Conservation (phyloP, 1,140 invertebrate genomes). For the Drosophila virilis region DNA sequence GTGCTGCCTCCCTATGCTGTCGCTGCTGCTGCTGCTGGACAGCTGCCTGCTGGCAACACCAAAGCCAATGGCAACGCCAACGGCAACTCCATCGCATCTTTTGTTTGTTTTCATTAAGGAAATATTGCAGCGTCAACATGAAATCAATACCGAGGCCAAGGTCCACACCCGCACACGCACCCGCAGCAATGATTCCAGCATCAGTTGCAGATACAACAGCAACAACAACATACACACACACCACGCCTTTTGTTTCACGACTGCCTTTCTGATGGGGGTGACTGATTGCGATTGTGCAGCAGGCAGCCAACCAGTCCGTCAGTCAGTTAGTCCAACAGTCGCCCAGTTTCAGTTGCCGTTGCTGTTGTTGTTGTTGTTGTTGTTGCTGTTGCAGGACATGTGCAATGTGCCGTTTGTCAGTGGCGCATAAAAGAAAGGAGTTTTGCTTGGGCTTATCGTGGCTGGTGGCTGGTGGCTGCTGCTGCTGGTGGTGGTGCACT, state of each 20-base stretch:
- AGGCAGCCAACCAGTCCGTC: conserved; percentile 33
- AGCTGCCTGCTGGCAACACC: conserved; percentile 38
- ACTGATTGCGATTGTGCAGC: conserved; percentile 76
- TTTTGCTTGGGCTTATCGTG: conserved; percentile 56
- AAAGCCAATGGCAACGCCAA: too few relatives aligned
- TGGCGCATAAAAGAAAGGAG: conserved; percentile 82
- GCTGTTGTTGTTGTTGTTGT: conserved; percentile 12
- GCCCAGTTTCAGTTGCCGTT: conserved; percentile 32
- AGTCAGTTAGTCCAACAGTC: conserved; percentile 20
- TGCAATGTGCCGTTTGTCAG: conserved; percentile 81
- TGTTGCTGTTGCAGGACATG: conserved; percentile 62
- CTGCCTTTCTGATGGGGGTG: conserved; percentile 82
- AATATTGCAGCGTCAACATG: conserved; percentile 83
- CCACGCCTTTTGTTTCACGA: conserved; percentile 73
- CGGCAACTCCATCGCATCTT: conserved; percentile 47
- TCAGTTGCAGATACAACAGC: conserved; percentile 22
- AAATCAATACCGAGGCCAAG: conserved; percentile 80
- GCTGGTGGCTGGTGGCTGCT: conserved; percentile 47
- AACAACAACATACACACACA: conserved; percentile 17
- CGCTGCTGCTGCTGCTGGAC: conserved; percentile 29
- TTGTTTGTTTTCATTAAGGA: conserved; percentile 83
- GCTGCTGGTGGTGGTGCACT: conserved; percentile 14
- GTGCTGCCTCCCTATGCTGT: conserved; percentile 55
- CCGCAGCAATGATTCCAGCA: conserved; percentile 36
- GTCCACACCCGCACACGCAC: conserved; percentile 69